Percentiles rank a stretch among this genome's conserved stretches.
phyloP scores from a whole-genome alignment of 2,113 vertebrate genomes.

The Scatophagus argus region DNA sequence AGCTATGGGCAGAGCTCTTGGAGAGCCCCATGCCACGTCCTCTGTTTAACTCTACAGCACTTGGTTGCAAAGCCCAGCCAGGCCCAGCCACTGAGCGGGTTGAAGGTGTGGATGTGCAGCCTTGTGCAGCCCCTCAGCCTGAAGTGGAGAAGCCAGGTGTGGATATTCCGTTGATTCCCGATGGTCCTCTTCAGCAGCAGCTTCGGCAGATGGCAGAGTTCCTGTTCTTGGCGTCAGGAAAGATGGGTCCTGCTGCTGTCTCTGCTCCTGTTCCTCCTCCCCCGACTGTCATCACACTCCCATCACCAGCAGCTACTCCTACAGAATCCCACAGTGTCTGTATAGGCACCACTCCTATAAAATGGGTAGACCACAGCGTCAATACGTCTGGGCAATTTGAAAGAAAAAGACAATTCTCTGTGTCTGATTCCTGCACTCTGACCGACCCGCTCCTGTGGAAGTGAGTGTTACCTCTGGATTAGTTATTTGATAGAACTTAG shows the following conservation, averaged over 20 bases:
- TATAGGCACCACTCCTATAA: constrained; percentile 73
- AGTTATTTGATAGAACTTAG: neutral
- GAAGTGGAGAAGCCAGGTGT: constrained; percentile 29
- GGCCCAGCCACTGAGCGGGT: neutral
- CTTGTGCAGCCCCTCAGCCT: neutral
- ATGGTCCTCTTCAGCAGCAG: constrained; percentile 81
- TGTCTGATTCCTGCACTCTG: constrained; percentile 77
- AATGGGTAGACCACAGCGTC: constrained; percentile 65
- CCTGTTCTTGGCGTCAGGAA: constrained; percentile 77
- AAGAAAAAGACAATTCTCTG: constrained; percentile 67
- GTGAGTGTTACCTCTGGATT: constrained; percentile 67
- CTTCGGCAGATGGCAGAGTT: constrained; percentile 83
- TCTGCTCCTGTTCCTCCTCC: constrained; percentile 16
- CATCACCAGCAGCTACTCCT: constrained; percentile 14
- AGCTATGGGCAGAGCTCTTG: constrained; percentile 59
- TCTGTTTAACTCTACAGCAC: constrained; percentile 79
- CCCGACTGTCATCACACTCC: neutral
- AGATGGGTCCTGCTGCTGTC: constrained; percentile 40
- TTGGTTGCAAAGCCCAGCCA: constrained; percentile 44
- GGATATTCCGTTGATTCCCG: constrained; percentile 45
- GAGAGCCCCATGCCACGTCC: constrained; percentile 80
- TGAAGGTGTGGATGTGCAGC: constrained; percentile 4
- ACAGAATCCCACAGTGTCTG: constrained; percentile 57
- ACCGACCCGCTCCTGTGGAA: constrained; percentile 84
- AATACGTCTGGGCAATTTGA: constrained; percentile 83